Evolutionary conservation across 2,113 vertebrate genomes (phyloP).

Genomic region (Tragelaphus strepsiceros): DNA sequence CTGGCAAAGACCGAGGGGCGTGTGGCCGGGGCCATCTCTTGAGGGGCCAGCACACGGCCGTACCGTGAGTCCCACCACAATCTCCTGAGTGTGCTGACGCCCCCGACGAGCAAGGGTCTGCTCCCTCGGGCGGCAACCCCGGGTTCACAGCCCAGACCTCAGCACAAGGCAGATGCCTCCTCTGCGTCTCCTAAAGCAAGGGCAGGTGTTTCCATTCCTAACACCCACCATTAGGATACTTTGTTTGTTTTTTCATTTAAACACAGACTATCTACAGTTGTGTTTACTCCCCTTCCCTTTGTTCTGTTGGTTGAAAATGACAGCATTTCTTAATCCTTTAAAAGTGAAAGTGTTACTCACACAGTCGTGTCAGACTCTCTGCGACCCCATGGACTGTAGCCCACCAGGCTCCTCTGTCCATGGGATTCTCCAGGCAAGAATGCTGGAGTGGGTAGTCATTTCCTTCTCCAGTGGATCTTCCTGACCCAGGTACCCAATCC

Average conservation of each 20-base stretch:
- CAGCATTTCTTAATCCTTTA: not conserved
- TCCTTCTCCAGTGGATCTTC: not conserved
- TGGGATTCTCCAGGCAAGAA: not conserved
- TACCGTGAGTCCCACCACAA: fast-evolving
- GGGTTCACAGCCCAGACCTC: not conserved
- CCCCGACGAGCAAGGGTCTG: fast-evolving
- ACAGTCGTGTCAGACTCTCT: not conserved
- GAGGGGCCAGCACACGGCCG: fast-evolving
- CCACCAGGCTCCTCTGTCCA: not conserved
- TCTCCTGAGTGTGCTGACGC: too few relatives aligned
- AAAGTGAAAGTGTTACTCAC: not conserved
- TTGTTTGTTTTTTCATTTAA: not conserved
- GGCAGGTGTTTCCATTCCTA: not conserved
- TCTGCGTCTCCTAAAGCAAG: not conserved
- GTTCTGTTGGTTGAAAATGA: not conserved
- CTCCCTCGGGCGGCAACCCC: too few relatives aligned
- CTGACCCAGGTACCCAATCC: too few relatives aligned
- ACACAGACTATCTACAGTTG: fast-evolving
- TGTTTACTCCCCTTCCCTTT: not conserved
- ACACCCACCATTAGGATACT: too few relatives aligned
- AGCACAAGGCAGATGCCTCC: too few relatives aligned
- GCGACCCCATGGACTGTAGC: fast-evolving
- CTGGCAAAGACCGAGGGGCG: fast-evolving
- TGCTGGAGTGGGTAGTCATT: not conserved
- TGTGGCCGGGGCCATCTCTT: fast-evolving